These are phyloP conservation scores for Euphysa ruthae DNA, from an alignment of 30 jellyfish, hydroid and myxozoan genomes.

Conservation along the genomic window DNA sequence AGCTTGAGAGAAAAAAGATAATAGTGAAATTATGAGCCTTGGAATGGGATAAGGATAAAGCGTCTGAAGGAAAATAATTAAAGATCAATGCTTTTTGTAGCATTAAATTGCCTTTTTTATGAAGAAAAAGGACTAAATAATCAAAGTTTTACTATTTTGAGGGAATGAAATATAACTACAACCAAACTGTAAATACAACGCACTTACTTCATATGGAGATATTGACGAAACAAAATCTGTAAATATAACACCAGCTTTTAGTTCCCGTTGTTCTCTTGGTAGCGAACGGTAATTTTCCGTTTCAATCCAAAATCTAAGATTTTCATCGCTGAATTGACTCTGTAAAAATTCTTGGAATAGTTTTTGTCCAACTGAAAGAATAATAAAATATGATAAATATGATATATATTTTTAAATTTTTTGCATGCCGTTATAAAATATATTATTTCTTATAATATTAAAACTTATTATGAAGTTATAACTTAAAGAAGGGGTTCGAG, in stretches of 20 bases:
- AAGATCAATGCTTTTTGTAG: too few relatives aligned
- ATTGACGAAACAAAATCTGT: conserved; percentile 73
- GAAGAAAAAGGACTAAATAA: too few relatives aligned
- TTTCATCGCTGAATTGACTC: conserved; percentile 86
- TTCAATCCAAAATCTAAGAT: conserved; percentile 85
- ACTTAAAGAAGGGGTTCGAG: too few relatives aligned
- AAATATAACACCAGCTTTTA: conserved; percentile 50
- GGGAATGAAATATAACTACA: too few relatives aligned
- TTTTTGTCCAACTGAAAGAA: conserved; percentile 65
- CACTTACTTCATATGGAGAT: conserved; percentile 87
- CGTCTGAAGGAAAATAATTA: too few relatives aligned
- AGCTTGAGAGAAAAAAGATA: too few relatives aligned
- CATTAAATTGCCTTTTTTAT: too few relatives aligned
- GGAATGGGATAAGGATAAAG: too few relatives aligned
- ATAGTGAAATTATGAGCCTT: too few relatives aligned
- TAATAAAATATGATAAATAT: background rate
- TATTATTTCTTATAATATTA: background rate
- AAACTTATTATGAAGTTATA: background rate
- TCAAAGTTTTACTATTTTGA: too few relatives aligned
- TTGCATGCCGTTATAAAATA: background rate
- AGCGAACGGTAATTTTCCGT: conserved; percentile 54
- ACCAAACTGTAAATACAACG: too few relatives aligned
- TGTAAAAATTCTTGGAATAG: conserved; percentile 80
- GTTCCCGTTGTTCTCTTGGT: conserved; percentile 43
- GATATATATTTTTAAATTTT: background rate